Percentiles rank a stretch among this genome's conserved stretches.
Conservation (phyloP, 2,888 invertebrate genomes). For the Tryphoninae sp. region DNA sequence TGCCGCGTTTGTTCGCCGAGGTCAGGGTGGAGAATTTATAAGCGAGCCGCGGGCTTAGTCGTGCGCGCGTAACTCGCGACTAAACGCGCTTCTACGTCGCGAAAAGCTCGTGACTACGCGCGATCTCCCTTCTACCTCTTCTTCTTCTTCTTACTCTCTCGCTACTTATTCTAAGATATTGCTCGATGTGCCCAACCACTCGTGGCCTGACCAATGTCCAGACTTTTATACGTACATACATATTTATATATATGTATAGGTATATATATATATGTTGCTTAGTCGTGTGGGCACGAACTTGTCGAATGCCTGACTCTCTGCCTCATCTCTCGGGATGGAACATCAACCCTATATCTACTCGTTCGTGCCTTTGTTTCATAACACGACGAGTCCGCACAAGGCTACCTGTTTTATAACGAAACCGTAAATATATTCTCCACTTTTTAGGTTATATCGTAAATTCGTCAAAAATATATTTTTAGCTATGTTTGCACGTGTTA, state of each 20-base stretch:
- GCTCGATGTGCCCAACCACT: background rate
- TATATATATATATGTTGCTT: background rate
- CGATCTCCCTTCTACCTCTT: background rate
- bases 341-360: background rate
- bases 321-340: constrained; percentile 27
- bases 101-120: constrained; percentile 35
- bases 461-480: background rate
- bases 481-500: too few relatives aligned
- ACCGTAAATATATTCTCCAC: background rate
- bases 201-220: constrained; percentile 19
- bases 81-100: constrained; percentile 52
- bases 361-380: background rate
- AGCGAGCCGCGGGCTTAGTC: constrained; percentile 1
- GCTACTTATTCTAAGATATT: constrained; percentile 27
- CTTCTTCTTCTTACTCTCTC: constrained; percentile 18
- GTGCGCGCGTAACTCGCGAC: constrained; percentile 16
- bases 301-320: constrained; percentile 26
- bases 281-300: constrained; percentile 17
- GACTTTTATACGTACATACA: constrained; percentile 4
- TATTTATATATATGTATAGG: constrained; percentile 1
- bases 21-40: constrained; percentile 41
- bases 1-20: constrained; percentile 46
- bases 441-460: background rate
- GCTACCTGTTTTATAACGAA: background rate
- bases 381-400: background rate